Percentiles rank a stretch among this genome's conserved stretches.
Conservation (phyloP, 2,888 invertebrate genomes). For the Watsonalla cultraria region DNA sequence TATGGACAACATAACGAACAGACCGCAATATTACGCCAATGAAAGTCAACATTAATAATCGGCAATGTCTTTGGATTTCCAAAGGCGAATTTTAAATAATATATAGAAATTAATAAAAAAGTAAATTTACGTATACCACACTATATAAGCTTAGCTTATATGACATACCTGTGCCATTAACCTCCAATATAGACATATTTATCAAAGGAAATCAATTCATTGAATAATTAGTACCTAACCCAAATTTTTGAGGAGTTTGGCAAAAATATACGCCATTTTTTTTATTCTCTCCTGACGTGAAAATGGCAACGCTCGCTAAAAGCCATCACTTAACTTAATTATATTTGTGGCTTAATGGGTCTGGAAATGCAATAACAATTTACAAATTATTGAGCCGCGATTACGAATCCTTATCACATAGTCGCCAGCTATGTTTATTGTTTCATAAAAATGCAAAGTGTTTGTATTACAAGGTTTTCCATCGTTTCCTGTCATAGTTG, state of each 20-base stretch:
- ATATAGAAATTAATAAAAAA: too few species aligned
- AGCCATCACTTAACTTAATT: background rate
- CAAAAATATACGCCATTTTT: background rate
- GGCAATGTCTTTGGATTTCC: too few species aligned
- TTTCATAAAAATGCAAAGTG: background rate
- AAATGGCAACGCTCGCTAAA: background rate
- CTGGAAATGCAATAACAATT: constrained; percentile 19
- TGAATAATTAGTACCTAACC: too few species aligned
- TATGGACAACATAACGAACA: background rate
- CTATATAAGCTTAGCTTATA: too few species aligned
- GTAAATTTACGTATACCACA: too few species aligned
- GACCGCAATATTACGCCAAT: background rate
- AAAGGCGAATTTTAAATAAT: too few species aligned
- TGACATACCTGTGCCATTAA: too few species aligned
- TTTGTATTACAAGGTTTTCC: background rate
- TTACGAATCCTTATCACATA: background rate
- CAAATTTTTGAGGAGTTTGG: too few species aligned
- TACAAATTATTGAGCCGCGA: constrained; percentile 6
- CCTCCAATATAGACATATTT: too few species aligned
- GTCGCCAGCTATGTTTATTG: background rate
- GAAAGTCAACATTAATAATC: too few species aligned
- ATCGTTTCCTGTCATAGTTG: background rate
- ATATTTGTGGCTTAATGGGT: constrained; percentile 20
- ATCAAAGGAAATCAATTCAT: too few species aligned
- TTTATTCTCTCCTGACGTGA: background rate